Conservation (phyloP, 92 coral and sea anemone genomes). For the Epizoanthus ramosus region DNA sequence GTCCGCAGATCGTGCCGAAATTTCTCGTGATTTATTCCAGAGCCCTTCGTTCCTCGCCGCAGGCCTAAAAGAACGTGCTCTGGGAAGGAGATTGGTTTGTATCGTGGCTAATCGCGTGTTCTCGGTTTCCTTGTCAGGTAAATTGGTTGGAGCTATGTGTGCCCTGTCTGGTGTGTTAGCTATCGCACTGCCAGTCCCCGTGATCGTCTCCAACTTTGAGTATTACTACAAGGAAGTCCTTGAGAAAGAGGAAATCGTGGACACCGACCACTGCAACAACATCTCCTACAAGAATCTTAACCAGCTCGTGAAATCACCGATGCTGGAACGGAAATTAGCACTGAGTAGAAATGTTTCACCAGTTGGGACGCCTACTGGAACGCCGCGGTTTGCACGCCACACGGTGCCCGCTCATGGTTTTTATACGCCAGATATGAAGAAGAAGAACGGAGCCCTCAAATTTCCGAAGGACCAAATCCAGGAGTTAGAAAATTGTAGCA, state of each 20-base stretch:
- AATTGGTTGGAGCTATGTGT: slow-evolving; percentile 87
- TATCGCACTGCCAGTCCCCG: slow-evolving; percentile 97
- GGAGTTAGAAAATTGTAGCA: slow-evolving; percentile 69
- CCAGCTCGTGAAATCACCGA: slow-evolving; percentile 68
- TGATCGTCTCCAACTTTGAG: slow-evolving; percentile 95
- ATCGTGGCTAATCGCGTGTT: too few relatives aligned
- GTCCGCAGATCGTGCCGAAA: too few relatives aligned
- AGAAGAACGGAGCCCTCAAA: slow-evolving; percentile 60
- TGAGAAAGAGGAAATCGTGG: slow-evolving; percentile 28
- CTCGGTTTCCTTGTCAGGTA: slow-evolving; percentile 55
- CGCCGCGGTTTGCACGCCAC: slow-evolving; percentile 32
- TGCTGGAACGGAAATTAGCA: slow-evolving; percentile 54
- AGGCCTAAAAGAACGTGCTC: too few relatives aligned
- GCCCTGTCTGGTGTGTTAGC: slow-evolving; percentile 96
- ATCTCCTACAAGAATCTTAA: slow-evolving; percentile 69
- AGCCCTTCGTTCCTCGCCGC: too few relatives aligned
- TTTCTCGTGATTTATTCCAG: too few relatives aligned
- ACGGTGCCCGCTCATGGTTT: neutral
- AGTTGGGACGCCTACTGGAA: slow-evolving; percentile 14
- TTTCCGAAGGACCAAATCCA: slow-evolving; percentile 59
- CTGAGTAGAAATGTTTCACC: slow-evolving; percentile 26
- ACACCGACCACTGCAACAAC: slow-evolving; percentile 54
- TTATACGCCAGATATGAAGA: slow-evolving; percentile 22
- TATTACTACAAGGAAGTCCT: slow-evolving; percentile 94
- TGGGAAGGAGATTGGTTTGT: too few relatives aligned